phyloP scores from a whole-genome alignment of 2,888 invertebrate species.

The Oxyteleia sp. region DNA sequence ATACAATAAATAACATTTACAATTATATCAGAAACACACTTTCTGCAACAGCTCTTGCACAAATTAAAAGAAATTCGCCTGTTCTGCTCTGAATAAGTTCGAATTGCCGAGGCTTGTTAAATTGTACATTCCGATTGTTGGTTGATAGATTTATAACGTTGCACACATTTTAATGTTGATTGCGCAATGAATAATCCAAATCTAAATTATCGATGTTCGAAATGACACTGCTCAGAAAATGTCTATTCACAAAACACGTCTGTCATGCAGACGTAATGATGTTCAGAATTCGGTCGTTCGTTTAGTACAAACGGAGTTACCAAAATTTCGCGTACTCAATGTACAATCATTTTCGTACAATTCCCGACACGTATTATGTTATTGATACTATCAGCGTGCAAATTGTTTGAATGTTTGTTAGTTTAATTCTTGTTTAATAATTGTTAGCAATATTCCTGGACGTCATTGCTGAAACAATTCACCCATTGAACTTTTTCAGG shows the following conservation, averaged over 20 bases:
- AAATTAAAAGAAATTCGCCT: constrained; percentile 18
- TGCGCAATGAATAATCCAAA: constrained; percentile 39
- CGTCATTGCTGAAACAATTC: constrained; percentile 19
- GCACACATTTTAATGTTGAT: constrained; percentile 25
- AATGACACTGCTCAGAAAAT: constrained; percentile 49
- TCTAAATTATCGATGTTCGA: constrained; percentile 3
- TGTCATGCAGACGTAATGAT: constrained; percentile 29
- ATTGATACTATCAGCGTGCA: constrained; percentile 23
- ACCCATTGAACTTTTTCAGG: constrained; percentile 32
- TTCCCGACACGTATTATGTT: constrained; percentile 16
- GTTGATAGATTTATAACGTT: constrained; percentile 52
- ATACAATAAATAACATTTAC: too few species aligned
- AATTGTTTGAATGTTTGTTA: constrained; percentile 19
- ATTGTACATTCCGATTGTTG: constrained; percentile 46
- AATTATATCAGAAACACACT: too few species aligned
- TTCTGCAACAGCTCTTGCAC: too few species aligned
- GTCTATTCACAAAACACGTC: constrained; percentile 22
- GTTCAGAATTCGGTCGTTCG: constrained; percentile 17
- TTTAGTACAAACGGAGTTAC: constrained; percentile 19
- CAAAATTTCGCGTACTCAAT: constrained; percentile 37
- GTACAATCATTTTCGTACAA: constrained; percentile 27
- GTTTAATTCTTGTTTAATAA: constrained; percentile 44
- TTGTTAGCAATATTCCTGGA: constrained; percentile 7
- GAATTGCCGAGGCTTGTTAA: constrained; percentile 28
- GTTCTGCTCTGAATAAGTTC: constrained; percentile 25